A percentile compares a stretch with the other conserved stretches of the same genome.
Conservation (phyloP, 2,113 vertebrate species). For the Corythaixoides concolor region DNA sequence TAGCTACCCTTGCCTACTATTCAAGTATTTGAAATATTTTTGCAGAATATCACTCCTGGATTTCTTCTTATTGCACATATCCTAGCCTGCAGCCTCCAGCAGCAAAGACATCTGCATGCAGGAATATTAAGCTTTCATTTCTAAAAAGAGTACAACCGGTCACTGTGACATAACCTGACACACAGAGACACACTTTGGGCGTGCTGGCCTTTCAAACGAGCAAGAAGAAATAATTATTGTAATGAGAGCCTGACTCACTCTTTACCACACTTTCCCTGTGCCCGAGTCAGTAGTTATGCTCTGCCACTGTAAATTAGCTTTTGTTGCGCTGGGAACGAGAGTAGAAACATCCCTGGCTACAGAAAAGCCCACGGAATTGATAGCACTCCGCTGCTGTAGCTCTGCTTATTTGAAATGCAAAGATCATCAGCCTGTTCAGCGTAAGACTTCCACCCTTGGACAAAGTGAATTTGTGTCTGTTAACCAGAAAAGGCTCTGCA, state of each 20-base stretch:
- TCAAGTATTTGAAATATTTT: background rate
- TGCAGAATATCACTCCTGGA: background rate
- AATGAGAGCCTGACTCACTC: conserved; percentile 24
- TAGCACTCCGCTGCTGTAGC: background rate
- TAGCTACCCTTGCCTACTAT: background rate
- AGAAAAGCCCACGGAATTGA: background rate
- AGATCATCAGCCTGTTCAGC: background rate
- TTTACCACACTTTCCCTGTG: background rate
- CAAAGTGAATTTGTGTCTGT: background rate
- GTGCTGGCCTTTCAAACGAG: background rate
- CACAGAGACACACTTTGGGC: background rate
- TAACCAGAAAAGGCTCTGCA: background rate
- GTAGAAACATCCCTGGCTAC: background rate
- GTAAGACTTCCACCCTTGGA: background rate
- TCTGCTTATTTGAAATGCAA: background rate
- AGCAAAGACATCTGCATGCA: background rate
- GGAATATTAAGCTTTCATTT: background rate
- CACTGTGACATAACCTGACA: background rate
- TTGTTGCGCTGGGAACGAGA: background rate
- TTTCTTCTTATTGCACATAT: background rate
- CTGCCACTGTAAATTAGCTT: background rate
- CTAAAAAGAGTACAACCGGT: background rate
- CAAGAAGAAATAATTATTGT: background rate
- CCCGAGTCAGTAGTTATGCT: background rate
- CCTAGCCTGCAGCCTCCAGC: background rate